Conservation (phyloP, 2,888 invertebrate genomes). For the Homarus gammarus region DNA sequence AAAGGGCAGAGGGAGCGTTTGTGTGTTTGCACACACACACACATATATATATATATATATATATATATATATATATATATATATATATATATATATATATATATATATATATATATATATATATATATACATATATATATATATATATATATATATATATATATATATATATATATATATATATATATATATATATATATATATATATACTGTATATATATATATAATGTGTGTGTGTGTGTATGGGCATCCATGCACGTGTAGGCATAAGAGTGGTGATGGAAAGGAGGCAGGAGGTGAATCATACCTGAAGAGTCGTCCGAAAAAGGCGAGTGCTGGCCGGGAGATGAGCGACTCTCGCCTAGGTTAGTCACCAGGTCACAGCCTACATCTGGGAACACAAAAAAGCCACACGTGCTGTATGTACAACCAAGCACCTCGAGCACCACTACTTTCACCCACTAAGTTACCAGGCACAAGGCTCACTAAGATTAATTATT, state of each 20-base stretch:
- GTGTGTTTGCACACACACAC: conserved; percentile 3
- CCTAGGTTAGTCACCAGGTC: conserved; percentile 62
- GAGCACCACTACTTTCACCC: no score
- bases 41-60: neutral
- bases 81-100: neutral
- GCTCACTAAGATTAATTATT: no score
- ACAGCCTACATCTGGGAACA: conserved; percentile 59
- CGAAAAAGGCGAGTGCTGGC: conserved; percentile 54
- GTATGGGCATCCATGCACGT: neutral
- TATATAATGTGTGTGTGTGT: neutral
- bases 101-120: no score
- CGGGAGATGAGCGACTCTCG: conserved; percentile 50
- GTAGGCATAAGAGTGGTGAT: neutral
- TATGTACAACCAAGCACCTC: conserved; percentile 12
- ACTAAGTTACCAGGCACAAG: no score
- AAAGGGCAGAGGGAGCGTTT: neutral
- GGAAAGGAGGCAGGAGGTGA: neutral
- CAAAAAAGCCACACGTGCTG: neutral
- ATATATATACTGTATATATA: conserved; percentile 21
- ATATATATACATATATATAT: conserved; percentile 16
- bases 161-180: conserved; percentile 45
- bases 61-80: neutral
- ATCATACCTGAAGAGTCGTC: conserved; percentile 62
- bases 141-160: conserved; percentile 48
- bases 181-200: conserved; percentile 24